Evolutionary conservation across 2,888 invertebrate species (phyloP).

Genomic region (Isotomurus palustris): DNA sequence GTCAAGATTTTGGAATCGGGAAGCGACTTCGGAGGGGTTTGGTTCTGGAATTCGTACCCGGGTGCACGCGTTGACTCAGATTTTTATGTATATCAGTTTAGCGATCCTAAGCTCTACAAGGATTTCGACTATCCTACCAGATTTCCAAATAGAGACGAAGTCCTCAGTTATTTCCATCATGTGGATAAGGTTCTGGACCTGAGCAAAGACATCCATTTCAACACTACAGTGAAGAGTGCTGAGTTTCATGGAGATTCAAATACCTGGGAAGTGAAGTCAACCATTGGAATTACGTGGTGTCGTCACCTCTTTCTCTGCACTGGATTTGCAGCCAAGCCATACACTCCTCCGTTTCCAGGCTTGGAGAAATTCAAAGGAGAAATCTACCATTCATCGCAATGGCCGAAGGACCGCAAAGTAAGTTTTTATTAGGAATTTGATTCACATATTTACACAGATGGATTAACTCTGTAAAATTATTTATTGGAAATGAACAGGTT

Average conservation of each 20-base stretch:
- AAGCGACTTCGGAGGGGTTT: constrained; percentile 13
- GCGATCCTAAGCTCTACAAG: not conserved
- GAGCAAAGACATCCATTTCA: constrained; percentile 11
- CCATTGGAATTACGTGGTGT: not conserved
- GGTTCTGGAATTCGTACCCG: constrained; percentile 14
- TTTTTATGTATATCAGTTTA: constrained; percentile 3
- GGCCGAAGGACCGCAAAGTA: too few species aligned
- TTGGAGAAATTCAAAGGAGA: constrained; percentile 4
- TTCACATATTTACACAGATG: too few species aligned
- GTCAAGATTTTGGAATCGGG: constrained; percentile 8
- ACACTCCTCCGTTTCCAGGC: constrained; percentile 8
- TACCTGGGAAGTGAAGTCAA: constrained; percentile 3
- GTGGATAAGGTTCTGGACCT: constrained; percentile 10
- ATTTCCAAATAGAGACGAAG: constrained; percentile 4
- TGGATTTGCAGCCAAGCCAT: constrained; percentile 2
- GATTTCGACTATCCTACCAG: constrained; percentile 10
- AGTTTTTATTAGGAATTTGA: not conserved
- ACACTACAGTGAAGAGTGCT: constrained; percentile 7
- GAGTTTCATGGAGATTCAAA: not conserved
- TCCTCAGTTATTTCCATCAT: constrained; percentile 7
- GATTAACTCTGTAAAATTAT: too few species aligned
- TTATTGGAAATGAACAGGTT: too few species aligned
- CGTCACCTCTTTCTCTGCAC: constrained; percentile 10
- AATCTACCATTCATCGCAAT: constrained; percentile 2
- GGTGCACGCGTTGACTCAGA: constrained; percentile 12